phyloP scores from a whole-genome alignment of 30 jellyfish, hydroid and myxozoan species.

The Hydractinia echinata region DNA sequence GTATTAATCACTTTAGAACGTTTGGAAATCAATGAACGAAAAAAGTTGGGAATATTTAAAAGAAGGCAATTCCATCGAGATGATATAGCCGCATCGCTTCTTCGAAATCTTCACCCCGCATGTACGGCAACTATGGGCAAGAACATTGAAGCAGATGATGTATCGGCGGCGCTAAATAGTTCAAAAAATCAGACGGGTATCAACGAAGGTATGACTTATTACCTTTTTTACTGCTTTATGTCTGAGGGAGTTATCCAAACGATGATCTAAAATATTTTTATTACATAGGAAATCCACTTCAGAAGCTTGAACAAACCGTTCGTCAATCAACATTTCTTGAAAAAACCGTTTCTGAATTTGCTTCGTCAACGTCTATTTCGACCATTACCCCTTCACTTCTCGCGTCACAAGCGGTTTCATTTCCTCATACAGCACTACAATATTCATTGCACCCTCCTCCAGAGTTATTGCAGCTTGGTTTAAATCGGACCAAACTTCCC shows the following conservation, averaged over 20 bases:
- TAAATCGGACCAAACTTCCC: not conserved
- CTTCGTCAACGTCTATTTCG: not conserved
- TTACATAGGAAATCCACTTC: not conserved
- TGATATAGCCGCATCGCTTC: not conserved
- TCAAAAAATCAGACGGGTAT: no score
- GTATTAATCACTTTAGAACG: not conserved
- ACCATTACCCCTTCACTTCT: not conserved
- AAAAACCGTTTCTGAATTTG: not conserved
- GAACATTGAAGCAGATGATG: no score
- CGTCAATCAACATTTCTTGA: not conserved
- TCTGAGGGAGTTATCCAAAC: no score
- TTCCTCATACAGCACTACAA: constrained; percentile 4
- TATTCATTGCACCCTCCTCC: not conserved
- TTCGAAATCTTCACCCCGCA: constrained; percentile 9
- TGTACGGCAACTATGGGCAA: not conserved
- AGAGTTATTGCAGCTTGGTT: not conserved
- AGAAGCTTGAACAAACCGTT: constrained; percentile 11
- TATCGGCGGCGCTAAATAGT: no score
- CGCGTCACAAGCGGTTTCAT: not conserved
- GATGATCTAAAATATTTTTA: no score
- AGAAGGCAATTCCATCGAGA: constrained; percentile 10
- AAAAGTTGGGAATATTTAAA: constrained; percentile 4
- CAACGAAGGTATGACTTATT: no score
- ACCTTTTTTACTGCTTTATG: no score
- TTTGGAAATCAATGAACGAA: constrained; percentile 1